Evolutionary conservation across 2,113 vertebrate species (phyloP), one percentile per base, ranked within the genome.

Genomic region (Elephantulus edwardii): DNA sequence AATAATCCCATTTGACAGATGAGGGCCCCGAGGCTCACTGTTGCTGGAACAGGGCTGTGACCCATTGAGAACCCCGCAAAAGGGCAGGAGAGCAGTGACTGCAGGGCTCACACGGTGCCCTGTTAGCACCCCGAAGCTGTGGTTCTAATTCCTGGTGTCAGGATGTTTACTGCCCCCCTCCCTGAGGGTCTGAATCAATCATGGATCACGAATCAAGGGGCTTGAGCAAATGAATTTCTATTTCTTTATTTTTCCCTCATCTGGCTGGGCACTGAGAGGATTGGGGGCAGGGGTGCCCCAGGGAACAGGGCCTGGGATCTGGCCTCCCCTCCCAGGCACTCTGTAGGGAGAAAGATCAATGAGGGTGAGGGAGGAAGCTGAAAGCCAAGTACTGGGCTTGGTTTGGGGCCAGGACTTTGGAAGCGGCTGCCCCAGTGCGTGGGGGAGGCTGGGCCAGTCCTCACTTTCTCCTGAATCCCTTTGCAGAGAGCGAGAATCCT

Each of bases 401-500:
- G 24, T 26, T 10, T 62, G 64, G 6, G 64, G 64, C 64, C 64
- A 38, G 64, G 35, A 68, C 62, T 35, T 68, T 14, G n/a, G 35
- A 68, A 38, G 14, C 14, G 19, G 26, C 19, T 4, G 35, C 35
- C 24, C 42, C 24, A 70, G 5, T 3, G 3, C 26, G n/a, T 14
- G 20, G 64, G 17, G n/a, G 64, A 38, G 64, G 64, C 35, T 8
- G 17, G 35, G 6, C 8, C 13, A 26, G n/a, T 6, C 38, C 17
- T 87, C 60, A 48, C 33, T 86, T 38, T 90, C 54, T 87, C 44
- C 72, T 26, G 5, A 60, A 70, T 89, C 76, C 79, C 33, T 95
- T 82, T 90, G 48, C 88, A 96, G 96, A 76, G 89, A 96, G 13
- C 78, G n/a, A 40, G 96, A 96, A 40, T 96, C 96, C 38, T 96